phyloP scores from a whole-genome alignment of 2,113 vertebrate genomes.

The Rhineura floridana region DNA sequence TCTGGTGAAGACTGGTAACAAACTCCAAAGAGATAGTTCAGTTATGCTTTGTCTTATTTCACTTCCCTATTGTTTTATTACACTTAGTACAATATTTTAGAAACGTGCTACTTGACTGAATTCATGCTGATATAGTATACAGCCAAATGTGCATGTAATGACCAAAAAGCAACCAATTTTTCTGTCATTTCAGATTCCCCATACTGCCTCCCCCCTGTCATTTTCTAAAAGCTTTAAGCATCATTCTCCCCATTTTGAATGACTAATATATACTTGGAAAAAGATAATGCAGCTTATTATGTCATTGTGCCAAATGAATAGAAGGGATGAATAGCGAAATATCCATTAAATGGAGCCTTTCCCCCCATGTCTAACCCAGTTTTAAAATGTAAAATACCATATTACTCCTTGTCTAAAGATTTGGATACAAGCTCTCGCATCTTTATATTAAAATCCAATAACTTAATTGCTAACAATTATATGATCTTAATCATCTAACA shows the following conservation, averaged over 20 bases:
- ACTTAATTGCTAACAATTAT: conserved; percentile 42
- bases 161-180: conserved; percentile 24
- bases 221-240: conserved; percentile 20
- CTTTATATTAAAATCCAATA: conserved; percentile 22
- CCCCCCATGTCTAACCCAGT: background rate
- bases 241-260: background rate
- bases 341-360: background rate
- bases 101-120: background rate
- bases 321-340: conserved; percentile 2
- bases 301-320: conserved; percentile 14
- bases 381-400: background rate
- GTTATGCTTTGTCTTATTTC: background rate
- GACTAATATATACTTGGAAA: background rate
- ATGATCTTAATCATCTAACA: conserved; percentile 41
- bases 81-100: background rate
- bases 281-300: background rate
- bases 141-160: conserved; percentile 19
- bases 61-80: conserved; percentile 16
- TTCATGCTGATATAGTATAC: background rate
- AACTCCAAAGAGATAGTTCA: background rate
- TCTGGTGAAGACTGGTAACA: background rate
- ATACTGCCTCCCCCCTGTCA: background rate
- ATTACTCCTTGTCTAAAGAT: background rate
- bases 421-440: background rate
- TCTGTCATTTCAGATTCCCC: conserved; percentile 6